Conservation (phyloP, 2,113 vertebrate genomes). For the Felis chaus region DNA sequence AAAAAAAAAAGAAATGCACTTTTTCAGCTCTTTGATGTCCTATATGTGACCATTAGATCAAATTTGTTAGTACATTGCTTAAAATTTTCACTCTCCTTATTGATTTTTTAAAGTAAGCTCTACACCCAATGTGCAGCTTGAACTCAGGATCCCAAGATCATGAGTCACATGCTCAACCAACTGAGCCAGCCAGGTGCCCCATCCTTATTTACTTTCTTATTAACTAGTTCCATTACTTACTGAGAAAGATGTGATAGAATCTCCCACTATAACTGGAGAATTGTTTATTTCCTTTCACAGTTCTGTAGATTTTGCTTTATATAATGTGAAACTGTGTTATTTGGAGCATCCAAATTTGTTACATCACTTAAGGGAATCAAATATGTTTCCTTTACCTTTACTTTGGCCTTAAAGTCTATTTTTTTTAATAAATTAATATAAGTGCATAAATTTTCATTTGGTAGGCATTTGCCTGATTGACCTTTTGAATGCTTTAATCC, state of each 20-base stretch:
- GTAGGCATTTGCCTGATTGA: background rate
- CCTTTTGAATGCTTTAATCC: constrained; percentile 19
- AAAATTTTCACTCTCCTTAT: background rate
- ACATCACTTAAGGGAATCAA: background rate
- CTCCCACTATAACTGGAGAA: background rate
- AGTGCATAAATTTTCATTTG: background rate
- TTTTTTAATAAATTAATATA: constrained; percentile 23
- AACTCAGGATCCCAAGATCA: background rate
- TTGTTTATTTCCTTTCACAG: background rate
- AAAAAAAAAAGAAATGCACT: constrained; percentile 11
- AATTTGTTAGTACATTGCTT: background rate
- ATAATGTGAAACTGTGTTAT: constrained; percentile 21
- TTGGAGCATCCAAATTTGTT: background rate
- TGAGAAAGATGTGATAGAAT: constrained; percentile 9
- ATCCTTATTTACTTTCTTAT: background rate
- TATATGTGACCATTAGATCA: background rate
- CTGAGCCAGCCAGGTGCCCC: background rate
- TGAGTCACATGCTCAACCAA: background rate
- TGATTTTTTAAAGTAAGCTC: background rate
- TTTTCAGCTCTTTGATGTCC: background rate
- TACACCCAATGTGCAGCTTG: background rate
- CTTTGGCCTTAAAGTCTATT: background rate
- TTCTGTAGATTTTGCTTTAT: constrained; percentile 33
- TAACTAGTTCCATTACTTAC: background rate
- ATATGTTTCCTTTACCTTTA: background rate